Evolutionary conservation across 2,113 vertebrate species (phyloP), one percentile per base, ranked within the genome.

Genomic region (Stigmatopora nigra): DNA sequence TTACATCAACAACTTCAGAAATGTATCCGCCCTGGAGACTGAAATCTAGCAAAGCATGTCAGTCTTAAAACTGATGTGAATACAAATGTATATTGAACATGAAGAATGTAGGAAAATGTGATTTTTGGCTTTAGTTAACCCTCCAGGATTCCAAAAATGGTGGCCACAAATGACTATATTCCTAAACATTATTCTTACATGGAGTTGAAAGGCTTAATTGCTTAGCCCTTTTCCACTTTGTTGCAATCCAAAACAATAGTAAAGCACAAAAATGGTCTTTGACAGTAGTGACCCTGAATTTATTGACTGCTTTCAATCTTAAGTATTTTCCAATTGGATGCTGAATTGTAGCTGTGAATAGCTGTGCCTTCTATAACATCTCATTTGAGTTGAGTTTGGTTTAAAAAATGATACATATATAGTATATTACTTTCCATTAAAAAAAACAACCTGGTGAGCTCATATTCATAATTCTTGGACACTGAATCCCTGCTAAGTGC

Each of bases 391-490:
- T 31, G 14, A n/a, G 20, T 60, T 75, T 55, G 58, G 53, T 17
- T 66, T 64, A 52, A 67, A 60, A 31, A 22, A 31, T n/a, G 25
- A 31, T 31, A 31, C 25, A 31, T 31, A 31, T 22, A 25, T 56
- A 56, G 67, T 72, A 76, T 31, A 31, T 10, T 1, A 41, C 4
- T 41, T 41, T 72, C 69, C 13, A 55, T 65, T 71, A 67, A 46
- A 65, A 31, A 35, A 69, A 82, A 77, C 25, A 82, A 77, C 25
- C 25, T 61, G 65, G 38, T 71, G 69, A 77, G 72, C 74, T 62
- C 25, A 20, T 69, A 53, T 67, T 65, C 71, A 72, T 77, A 78
- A 80, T 81, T 78, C 83, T 86, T 71, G 73, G 75, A 80, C 58
- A 73, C 76, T 69, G 70, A 78, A 75, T 77, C 64, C 17, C 67